Evolutionary conservation across 1,140 invertebrate species (phyloP), one percentile per base, ranked within the genome.

Genomic region (Varroa destructor): DNA sequence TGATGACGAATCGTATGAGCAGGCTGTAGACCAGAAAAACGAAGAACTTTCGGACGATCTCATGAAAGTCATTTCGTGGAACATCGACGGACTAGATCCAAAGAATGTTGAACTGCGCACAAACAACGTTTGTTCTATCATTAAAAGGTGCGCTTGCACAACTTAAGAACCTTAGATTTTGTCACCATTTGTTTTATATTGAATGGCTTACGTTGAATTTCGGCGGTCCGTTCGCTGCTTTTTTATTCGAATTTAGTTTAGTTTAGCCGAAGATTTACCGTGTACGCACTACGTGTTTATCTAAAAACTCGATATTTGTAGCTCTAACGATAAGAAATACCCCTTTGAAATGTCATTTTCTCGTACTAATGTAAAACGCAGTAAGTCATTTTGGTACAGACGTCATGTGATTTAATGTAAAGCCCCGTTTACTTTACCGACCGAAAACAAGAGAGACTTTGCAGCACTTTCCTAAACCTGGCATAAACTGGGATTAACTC

Each of bases 21-120:
- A 74, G 54, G 71, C 51, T 40, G 58, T 72, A 57, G 71, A 73
- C 42, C 57, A 74, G 51, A 72, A 75, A 70, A 72, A 74, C 0
- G 71, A 74, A 55, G 56, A 74, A 8, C 71, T 73, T 71, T 42
- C 72, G 0, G 74, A 73, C 51, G 72, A 74, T 0, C 76, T 76
- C 55, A 78, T 83, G 55, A 77, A 76, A 43, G 74, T 84, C 25
- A 77, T 84, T 4, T 79, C 83, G 3, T 87, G 85, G 85, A 87
- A 87, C 76, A 79, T 87, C 73, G 85, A 87, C 80, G 85, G 86
- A 1, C 76, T 86, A 1, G 83, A 85, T 76, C 77, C 79, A 25
- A 78, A 79, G 25, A 83, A 83, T 76, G 70, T 85, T 6, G 79
- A 81, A 55, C 80, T 80, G 43, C 75, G 86, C 72, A 83, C 82